Evolutionary conservation across 2,888 invertebrate genomes (phyloP).

Genomic region (Stegophylla sp.): DNA sequence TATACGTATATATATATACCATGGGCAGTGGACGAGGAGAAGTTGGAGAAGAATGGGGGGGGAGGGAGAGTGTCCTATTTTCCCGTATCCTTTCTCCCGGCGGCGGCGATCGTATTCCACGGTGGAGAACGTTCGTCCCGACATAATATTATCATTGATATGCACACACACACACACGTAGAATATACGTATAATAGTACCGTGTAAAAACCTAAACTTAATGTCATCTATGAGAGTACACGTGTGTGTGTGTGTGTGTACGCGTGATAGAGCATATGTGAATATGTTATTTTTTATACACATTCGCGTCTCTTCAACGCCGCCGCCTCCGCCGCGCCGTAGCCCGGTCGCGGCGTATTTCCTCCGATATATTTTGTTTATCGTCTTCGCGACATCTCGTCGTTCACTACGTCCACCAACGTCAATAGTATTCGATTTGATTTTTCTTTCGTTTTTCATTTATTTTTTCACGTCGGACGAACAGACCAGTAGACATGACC

Average conservation of each 20-base stretch:
- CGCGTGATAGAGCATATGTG: too few relatives aligned
- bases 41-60: background rate
- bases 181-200: background rate
- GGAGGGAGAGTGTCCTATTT: slow-evolving; percentile 21
- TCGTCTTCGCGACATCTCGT: slow-evolving; percentile 20
- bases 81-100: slow-evolving; percentile 29
- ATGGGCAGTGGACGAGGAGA: background rate
- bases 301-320: too few relatives aligned
- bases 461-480: background rate
- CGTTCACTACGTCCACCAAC: too few relatives aligned
- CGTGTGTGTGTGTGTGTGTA: background rate
- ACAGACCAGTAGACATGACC: background rate
- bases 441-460: background rate
- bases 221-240: background rate
- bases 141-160: slow-evolving; percentile 1
- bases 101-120: too few relatives aligned
- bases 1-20: too few relatives aligned
- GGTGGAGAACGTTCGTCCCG: too few relatives aligned
- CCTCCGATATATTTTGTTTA: slow-evolving; percentile 40
- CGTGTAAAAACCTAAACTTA: too few relatives aligned
- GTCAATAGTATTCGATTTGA: background rate
- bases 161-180: background rate
- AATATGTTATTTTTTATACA: slow-evolving; percentile 12
- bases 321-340: too few relatives aligned
- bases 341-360: too few relatives aligned